Base-by-base conservation (phyloP, 2,113 vertebrate species). In the Neopipo cinnamomea region DNA sequence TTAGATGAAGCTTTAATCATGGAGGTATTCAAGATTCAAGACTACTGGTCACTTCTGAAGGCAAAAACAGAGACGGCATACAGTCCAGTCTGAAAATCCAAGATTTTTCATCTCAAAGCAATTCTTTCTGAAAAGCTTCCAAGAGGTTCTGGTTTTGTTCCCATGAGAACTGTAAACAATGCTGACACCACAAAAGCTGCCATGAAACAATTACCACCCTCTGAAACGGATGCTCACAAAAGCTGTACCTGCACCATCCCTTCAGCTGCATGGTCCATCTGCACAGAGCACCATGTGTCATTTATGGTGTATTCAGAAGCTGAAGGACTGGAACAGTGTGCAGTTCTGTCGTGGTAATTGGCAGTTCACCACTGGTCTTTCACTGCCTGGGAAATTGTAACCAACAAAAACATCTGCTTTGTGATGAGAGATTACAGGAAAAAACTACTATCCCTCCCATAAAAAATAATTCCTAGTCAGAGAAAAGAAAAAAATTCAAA, bases 241-340 rank as follows among this genome's bases (percentile, higher is more conserved):
- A 76, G 37, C 35, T 73, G 39, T 91, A 94, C 68, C 92, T 94
- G 25, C 46, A 85, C 66, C 22, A 31, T 28, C n/a, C 18, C 47
- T 33, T 77, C 49, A 95, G 46, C 52, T 25, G 16, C 49, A 56
- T 0, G 2, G 37, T 42, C 46, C 18, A 50, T 39, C 59, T 74
- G 35, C 30, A n/a, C n/a, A 75, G 49, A 66, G 7, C 61, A 71
- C 25, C 9, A 2, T 0, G 0, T 8, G 1, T 12, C 23, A 24
- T 10, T 49, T 70, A 50, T 3, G 5, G 18, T 39, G 24, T 59
- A 14, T 44, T 79, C 72, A 67, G 55, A 80, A 73, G 18, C 46
- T 71, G 42, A 53, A 80, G 53, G 11, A n/a, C 56, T 74, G 30
- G 55, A 67, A 28, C 0, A 0, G 17, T 0, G 1, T 25, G 27